Conservation (phyloP, 2,113 vertebrate species). For the Callionymus lyra region DNA sequence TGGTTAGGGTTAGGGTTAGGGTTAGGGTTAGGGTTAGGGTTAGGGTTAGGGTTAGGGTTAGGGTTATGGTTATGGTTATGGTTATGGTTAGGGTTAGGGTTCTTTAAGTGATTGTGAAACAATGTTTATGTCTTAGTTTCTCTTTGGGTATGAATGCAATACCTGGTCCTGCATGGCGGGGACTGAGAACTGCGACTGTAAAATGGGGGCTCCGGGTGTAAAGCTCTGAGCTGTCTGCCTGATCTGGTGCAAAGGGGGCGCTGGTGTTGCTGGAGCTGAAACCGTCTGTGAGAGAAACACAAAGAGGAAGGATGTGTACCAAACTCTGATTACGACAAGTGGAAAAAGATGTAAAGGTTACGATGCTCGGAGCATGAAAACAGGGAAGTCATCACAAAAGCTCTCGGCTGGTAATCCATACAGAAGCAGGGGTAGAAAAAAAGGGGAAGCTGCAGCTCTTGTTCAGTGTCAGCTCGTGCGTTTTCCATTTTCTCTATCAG, state of each 20-base stretch:
- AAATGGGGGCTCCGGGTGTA: slow-evolving; percentile 25
- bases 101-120: too few relatives aligned
- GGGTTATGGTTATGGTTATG: too few relatives aligned
- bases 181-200: slow-evolving; percentile 28
- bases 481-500: neutral
- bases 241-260: slow-evolving; percentile 25
- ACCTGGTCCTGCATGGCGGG: slow-evolving; percentile 47
- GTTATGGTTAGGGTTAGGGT: too few relatives aligned
- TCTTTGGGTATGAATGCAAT: slow-evolving; percentile 6
- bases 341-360: slow-evolving; percentile 5
- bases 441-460: neutral
- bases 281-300: slow-evolving; percentile 45
- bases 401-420: slow-evolving; percentile 2
- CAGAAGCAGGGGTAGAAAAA: neutral
- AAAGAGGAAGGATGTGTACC: neutral
- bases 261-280: slow-evolving; percentile 51
- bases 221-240: slow-evolving; percentile 40
- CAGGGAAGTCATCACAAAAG: neutral
- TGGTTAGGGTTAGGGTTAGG: too few relatives aligned
- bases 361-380: slow-evolving; percentile 12
- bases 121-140: too few relatives aligned
- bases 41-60: too few relatives aligned
- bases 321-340: neutral
- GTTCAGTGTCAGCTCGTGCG: neutral
- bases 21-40: too few relatives aligned